Conservation (phyloP, 1,140 invertebrate genomes). For the Thaumatotibia leucotreta region DNA sequence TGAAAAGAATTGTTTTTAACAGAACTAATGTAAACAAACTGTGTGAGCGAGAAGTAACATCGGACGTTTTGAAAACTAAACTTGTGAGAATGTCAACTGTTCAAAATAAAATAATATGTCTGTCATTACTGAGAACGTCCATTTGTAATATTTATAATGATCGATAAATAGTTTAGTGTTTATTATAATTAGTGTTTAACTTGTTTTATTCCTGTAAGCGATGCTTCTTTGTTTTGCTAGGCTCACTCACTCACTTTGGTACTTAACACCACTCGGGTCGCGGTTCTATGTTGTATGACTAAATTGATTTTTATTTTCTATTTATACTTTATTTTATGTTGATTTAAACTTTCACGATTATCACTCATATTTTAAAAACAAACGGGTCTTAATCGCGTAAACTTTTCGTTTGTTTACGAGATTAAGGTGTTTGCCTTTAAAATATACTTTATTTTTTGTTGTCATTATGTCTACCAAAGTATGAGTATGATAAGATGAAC, state of each 20-base stretch:
- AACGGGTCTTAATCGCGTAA: no score
- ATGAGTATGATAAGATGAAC: slow-evolving; percentile 20
- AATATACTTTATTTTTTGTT: no score
- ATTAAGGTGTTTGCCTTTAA: no score
- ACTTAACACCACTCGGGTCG: slow-evolving; percentile 30
- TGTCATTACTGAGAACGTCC: slow-evolving; percentile 59
- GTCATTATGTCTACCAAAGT: slow-evolving; percentile 25
- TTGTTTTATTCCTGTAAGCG: neutral
- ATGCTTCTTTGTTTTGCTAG: neutral
- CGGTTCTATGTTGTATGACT: no score
- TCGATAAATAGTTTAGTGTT: slow-evolving; percentile 39
- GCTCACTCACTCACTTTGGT: slow-evolving; percentile 22
- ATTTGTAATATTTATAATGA: slow-evolving; percentile 50
- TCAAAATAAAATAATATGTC: slow-evolving; percentile 1
- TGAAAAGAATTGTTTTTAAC: no score
- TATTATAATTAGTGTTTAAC: neutral
- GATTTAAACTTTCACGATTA: no score
- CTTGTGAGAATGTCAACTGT: neutral
- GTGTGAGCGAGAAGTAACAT: neutral
- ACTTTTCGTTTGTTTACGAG: no score
- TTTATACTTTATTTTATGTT: no score
- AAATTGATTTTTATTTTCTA: no score
- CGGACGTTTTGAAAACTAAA: neutral
- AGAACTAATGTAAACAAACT: neutral
- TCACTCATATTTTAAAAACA: no score